Evolutionary conservation across 2,113 vertebrate species (phyloP), one percentile per base, ranked within the genome.

Genomic region (Corythoichthys intestinalis): DNA sequence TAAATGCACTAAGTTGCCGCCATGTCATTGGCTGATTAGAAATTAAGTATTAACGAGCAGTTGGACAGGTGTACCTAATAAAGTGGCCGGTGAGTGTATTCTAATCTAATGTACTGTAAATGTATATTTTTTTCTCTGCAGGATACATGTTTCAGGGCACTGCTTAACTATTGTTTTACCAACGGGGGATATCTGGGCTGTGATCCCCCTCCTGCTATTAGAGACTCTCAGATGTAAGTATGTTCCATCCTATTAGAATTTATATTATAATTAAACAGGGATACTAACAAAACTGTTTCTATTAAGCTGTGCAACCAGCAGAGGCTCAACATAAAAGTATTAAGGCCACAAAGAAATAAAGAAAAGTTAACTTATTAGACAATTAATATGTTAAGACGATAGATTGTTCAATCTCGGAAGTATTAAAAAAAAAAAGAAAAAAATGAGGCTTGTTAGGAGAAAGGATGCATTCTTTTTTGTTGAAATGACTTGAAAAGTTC

Each of bases 101-200:
- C 10, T 63, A 5, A 62, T 17, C 20, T 35, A 6, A 28, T 14
- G 5, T 52, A 14, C 35, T 65, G 39, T 13, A 46, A 46, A 63
- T 66, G 1, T 52, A 0, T 60, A 38, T 20, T 60, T 28, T 49
- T 0, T 35, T 54, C 47, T 60, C 62, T 52, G 1, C 69, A 98
- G 97, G 96, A 98, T 79, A 91, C 92, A 4, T 98, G 96, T 72
- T 96, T 96, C 38, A 89, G 86, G 67, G 91, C 93, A 0, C 72
- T 97, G 6, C 86, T 99, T 69, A 93, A 97, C 56, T 98, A 97
- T 84, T 92, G 93, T 53, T 80, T 91, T 67, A 83, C 76, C 0
- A 96, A 96, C 0, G 83, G 90, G 6, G 96, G 86, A 0, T 98
- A 96, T 67, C 41, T 94, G 1, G 97, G 97, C 4, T 99, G 96